Evolutionary conservation across 2,888 invertebrate genomes (phyloP).

Genomic region (Blera fallax): DNA sequence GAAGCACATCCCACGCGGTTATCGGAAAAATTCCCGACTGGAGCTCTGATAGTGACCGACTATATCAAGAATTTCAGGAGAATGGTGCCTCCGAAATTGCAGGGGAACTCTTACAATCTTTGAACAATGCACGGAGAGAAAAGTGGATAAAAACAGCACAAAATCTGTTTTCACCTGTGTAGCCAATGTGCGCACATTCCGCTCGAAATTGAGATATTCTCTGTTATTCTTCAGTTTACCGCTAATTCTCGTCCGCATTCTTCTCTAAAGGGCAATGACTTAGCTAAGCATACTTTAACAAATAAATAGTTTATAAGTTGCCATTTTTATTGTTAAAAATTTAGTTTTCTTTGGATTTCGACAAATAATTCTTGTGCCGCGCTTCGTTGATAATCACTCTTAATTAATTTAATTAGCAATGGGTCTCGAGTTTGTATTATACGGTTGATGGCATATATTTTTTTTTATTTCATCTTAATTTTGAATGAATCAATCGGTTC

Average conservation of each 20-base stretch:
- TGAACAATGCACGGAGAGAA: no score
- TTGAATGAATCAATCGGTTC: not conserved
- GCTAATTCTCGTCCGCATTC: not conserved
- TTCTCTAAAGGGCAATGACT: not conserved
- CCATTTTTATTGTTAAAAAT: not conserved
- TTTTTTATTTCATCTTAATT: not conserved
- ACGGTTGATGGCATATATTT: not conserved
- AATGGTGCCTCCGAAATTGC: no score
- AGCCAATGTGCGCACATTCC: no score
- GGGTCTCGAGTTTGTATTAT: not conserved
- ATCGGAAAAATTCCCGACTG: no score
- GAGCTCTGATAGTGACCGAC: no score
- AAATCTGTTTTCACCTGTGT: no score
- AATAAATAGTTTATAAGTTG: not conserved
- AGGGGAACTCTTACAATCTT: no score
- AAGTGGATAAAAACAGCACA: no score
- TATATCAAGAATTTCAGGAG: no score
- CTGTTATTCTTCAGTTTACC: not conserved
- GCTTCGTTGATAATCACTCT: not conserved
- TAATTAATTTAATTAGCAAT: slow-evolving; percentile 16
- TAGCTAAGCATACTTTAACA: not conserved
- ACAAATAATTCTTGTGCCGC: not conserved
- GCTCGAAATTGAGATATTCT: no score
- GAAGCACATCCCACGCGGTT: not conserved
- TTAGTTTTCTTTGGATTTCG: not conserved